Base-by-base conservation (phyloP, 2,113 vertebrate species). In the Chaetura pelagica region DNA sequence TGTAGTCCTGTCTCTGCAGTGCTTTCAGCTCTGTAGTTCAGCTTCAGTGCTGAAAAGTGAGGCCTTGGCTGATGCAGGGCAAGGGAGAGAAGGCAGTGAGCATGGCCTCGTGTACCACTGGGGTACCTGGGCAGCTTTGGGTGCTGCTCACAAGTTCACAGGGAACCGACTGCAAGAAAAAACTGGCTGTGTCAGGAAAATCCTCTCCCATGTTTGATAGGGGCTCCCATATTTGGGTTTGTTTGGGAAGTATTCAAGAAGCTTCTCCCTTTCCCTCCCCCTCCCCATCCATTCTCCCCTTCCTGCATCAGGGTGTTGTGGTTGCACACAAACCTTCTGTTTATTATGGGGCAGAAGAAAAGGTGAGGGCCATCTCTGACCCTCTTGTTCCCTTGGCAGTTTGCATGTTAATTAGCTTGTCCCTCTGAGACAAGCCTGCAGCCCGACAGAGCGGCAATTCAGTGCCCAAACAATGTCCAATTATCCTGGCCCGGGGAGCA, bases 381-480 rank as follows among this genome's bases (percentile, higher is more conserved):
- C 51, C 64, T 29, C 66, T 95, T 38, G 86, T 95, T 91, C 52
- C 81, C 76, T 71, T 34, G 4, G 81, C 76, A 79, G 84, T 91
- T 88, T 96, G 72, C 93, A 68, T 77, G 55, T 79, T 77, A 79
- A 96, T 88, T 61, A 94, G 79, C 82, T 91, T 1, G 13, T 87
- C 81, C 72, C 42, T 87, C 58, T 0, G 0, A 89, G 81, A 76
- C 58, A 23, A 88, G 72, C 74, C 58, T 2, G 2, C 64, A 92
- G 90, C 30, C 69, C 6, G 11, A 97, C 94, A 97, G 91, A 96
- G 95, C 29, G 0, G 27, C 27, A 9, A 96, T 97, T 97, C 90
- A 97, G 84, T 5, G 6, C 72, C 58, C 3, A 11, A 97, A 96
- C 97, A 97, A 95, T 95, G 90, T 76, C 87, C 75, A 91, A 62